Evolutionary conservation across 2,113 vertebrate species (phyloP).

Genomic region (Morone chrysops): DNA sequence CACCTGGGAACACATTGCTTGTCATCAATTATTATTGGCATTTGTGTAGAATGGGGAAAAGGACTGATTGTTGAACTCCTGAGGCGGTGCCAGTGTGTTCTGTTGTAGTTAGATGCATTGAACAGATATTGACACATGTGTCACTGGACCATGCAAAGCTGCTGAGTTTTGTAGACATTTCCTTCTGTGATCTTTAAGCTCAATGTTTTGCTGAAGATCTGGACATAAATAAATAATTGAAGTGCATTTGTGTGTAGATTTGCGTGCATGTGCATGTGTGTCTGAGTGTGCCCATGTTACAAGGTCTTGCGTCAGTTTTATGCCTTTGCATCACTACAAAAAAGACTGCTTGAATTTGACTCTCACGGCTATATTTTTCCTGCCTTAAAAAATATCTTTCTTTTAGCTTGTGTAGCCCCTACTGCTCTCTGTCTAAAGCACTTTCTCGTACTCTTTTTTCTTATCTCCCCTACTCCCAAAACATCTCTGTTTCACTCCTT

Average conservation of each 20-base stretch:
- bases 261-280: background rate
- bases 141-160: conserved; percentile 28
- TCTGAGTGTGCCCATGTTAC: conserved; percentile 44
- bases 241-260: conserved; percentile 1
- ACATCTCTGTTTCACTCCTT: conserved; percentile 42
- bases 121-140: conserved; percentile 29
- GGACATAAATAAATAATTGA: conserved; percentile 44
- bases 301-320: conserved; percentile 72
- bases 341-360: conserved; percentile 54
- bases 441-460: conserved; percentile 20
- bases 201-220: conserved; percentile 44
- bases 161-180: conserved; percentile 26
- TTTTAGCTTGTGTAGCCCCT: conserved; percentile 31
- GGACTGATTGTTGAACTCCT: conserved; percentile 4
- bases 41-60: conserved; percentile 3
- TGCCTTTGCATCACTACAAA: conserved; percentile 62
- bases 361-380: conserved; percentile 49
- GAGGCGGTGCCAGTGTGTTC: background rate
- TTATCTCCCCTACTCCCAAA: conserved; percentile 26
- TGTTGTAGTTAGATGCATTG: conserved; percentile 31
- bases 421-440: conserved; percentile 50
- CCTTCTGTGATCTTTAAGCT: conserved; percentile 43
- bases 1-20: conserved; percentile 28
- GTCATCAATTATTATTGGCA: conserved; percentile 32
- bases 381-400: conserved; percentile 45